A percentile compares a stretch with the other conserved stretches of the same genome.
phyloP scores from a whole-genome alignment of 1,140 invertebrate species.

The Drosophila sechellia region DNA sequence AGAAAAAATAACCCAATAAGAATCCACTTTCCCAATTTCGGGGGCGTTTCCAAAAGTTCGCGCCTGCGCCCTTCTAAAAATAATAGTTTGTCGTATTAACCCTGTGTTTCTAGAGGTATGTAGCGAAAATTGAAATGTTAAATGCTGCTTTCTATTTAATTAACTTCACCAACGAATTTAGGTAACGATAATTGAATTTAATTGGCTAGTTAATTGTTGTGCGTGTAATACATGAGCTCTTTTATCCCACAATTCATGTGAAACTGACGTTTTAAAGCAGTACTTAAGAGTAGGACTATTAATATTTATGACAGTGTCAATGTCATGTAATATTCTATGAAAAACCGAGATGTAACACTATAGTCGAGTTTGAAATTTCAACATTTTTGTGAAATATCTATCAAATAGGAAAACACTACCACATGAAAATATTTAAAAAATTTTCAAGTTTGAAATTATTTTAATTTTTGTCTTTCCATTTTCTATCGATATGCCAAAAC shows the following conservation, averaged over 20 bases:
- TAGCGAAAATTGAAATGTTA: conserved; percentile 56
- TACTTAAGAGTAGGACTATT: too few species aligned
- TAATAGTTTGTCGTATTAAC: conserved; percentile 1
- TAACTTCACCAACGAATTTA: conserved; percentile 53
- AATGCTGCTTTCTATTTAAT: conserved; percentile 75
- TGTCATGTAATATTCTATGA: too few species aligned
- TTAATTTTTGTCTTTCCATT: too few species aligned
- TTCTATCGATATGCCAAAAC: too few species aligned
- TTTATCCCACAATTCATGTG: not conserved
- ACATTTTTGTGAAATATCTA: too few species aligned
- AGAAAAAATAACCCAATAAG: conserved; percentile 3
- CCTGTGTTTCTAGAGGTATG: conserved; percentile 13
- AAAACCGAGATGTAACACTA: too few species aligned
- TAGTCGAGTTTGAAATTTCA: too few species aligned
- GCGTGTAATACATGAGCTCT: not conserved
- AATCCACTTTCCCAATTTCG: not conserved
- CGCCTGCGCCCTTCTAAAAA: conserved; percentile 2
- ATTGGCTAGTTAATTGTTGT: not conserved
- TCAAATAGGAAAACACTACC: too few species aligned
- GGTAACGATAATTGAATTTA: conserved; percentile 52
- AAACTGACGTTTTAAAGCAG: not conserved
- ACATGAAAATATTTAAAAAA: too few species aligned
- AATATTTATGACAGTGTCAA: too few species aligned
- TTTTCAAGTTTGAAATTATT: too few species aligned
- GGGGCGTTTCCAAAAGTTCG: not conserved